These are phyloP conservation scores for Stenoptilia bipunctidactyla DNA, from an alignment of 2,888 invertebrate species.

Conservation along the genomic window DNA sequence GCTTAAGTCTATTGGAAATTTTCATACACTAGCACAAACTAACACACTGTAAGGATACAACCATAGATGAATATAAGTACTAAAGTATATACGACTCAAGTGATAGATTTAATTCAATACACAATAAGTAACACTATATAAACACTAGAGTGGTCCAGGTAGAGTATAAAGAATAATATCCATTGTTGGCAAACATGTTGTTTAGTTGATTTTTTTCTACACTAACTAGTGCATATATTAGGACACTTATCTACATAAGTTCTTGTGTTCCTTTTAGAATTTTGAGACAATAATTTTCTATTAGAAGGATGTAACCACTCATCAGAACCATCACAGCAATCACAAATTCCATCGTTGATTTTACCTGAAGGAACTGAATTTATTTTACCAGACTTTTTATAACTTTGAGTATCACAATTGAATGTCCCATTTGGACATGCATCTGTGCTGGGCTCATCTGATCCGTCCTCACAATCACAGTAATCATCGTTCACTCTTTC, in stretches of 20 bases:
- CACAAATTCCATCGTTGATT: slow-evolving; percentile 95
- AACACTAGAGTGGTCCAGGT: too few relatives aligned
- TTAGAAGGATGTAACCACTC: slow-evolving; percentile 70
- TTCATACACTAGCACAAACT: too few relatives aligned
- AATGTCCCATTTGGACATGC: slow-evolving; percentile 90
- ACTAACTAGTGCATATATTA: slow-evolving; percentile 27
- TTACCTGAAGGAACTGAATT: slow-evolving; percentile 76
- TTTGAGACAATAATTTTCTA: slow-evolving; percentile 39
- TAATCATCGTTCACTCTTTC: slow-evolving; percentile 82
- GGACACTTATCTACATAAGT: slow-evolving; percentile 40
- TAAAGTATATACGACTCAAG: too few relatives aligned
- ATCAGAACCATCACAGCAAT: slow-evolving; percentile 94
- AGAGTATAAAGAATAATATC: too few relatives aligned
- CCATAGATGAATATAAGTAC: too few relatives aligned
- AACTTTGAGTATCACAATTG: slow-evolving; percentile 77
- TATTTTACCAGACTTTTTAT: slow-evolving; percentile 38
- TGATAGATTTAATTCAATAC: too few relatives aligned
- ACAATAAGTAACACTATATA: too few relatives aligned
- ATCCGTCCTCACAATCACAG: slow-evolving; percentile 87
- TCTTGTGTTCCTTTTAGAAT: slow-evolving; percentile 31
- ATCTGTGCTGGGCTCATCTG: slow-evolving; percentile 87
- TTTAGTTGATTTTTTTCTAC: too few relatives aligned
- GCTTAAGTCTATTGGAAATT: too few relatives aligned
- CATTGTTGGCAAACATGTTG: too few relatives aligned
- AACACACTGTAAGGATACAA: too few relatives aligned